Percentiles rank a stretch among this genome's conserved stretches.
These are phyloP conservation scores for Anomalospiza imberbis DNA, from an alignment of 2,797 vertebrate species.

Conservation along the genomic window DNA sequence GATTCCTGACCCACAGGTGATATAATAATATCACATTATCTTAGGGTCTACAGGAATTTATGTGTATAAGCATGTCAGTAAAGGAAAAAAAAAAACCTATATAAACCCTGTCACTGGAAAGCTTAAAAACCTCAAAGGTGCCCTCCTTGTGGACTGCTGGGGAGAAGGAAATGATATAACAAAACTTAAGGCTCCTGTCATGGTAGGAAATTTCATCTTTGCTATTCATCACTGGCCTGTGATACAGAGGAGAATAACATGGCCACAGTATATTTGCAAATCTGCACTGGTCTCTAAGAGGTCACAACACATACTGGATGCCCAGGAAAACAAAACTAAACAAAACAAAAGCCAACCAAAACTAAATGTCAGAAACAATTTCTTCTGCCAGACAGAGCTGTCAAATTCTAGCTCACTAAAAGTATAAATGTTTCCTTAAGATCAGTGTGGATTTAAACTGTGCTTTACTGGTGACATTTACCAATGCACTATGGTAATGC, in stretches of 20 bases:
- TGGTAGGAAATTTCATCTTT: neutral
- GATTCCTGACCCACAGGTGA: neutral
- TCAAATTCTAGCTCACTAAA: neutral
- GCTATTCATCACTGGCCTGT: neutral
- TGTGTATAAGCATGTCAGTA: neutral
- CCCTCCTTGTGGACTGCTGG: neutral
- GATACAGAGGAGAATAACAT: neutral
- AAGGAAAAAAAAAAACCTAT: neutral
- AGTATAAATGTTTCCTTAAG: conserved; percentile 17
- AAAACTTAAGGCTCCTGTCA: neutral
- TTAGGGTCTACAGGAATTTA: neutral
- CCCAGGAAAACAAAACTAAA: neutral
- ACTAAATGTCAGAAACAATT: neutral
- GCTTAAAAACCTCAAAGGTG: neutral
- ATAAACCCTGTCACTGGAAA: neutral
- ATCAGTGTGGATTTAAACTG: neutral
- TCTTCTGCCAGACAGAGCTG: neutral
- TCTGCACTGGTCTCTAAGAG: neutral
- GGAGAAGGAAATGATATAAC: neutral
- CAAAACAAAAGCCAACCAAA: neutral
- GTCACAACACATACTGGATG: neutral
- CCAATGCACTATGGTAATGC: neutral
- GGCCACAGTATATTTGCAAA: neutral
- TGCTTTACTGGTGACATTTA: conserved; percentile 41
- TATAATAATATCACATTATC: neutral